These are phyloP conservation scores for Cylas formicarius DNA, from an alignment of 1,140 invertebrate genomes.

Conservation along the genomic window DNA sequence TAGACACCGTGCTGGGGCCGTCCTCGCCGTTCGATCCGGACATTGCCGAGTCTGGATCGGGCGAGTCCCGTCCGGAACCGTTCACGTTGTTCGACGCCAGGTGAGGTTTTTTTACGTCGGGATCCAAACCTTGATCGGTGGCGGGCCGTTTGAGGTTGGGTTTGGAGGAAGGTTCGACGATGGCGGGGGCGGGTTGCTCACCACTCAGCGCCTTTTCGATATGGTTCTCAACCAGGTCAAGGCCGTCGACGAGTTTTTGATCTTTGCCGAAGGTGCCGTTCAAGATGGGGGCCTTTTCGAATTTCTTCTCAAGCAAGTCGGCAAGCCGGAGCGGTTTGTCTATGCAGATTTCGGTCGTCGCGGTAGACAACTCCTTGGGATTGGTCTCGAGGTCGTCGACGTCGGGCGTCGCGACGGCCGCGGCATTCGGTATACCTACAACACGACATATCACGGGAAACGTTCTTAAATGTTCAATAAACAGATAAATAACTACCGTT, in stretches of 20 bases:
- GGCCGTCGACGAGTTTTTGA: constrained; percentile 52
- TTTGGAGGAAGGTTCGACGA: no score
- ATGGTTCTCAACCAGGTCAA: constrained; percentile 56
- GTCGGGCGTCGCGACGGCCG: no score
- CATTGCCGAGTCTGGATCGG: constrained; percentile 43
- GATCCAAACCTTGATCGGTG: constrained; percentile 40
- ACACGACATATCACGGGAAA: no score
- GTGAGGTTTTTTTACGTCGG: constrained; percentile 46
- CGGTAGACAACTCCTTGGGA: constrained; percentile 53
- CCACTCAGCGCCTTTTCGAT: constrained; percentile 49
- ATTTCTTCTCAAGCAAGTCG: constrained; percentile 58
- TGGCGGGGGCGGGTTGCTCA: constrained; percentile 23
- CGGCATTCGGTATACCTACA: no score
- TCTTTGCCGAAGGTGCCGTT: constrained; percentile 56
- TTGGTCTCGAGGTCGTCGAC: no score
- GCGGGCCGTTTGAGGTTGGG: constrained; percentile 41
- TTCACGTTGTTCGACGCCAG: constrained; percentile 43
- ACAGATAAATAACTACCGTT: no score
- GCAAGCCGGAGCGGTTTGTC: constrained; percentile 54
- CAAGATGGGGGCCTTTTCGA: constrained; percentile 52
- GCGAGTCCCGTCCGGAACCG: constrained; percentile 44
- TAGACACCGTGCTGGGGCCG: constrained; percentile 51
- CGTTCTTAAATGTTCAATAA: no score
- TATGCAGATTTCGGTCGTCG: constrained; percentile 34
- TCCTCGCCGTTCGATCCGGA: constrained; percentile 47